Evolutionary conservation across 1,140 invertebrate genomes (phyloP).

Genomic region (Drosophila orosa): DNA sequence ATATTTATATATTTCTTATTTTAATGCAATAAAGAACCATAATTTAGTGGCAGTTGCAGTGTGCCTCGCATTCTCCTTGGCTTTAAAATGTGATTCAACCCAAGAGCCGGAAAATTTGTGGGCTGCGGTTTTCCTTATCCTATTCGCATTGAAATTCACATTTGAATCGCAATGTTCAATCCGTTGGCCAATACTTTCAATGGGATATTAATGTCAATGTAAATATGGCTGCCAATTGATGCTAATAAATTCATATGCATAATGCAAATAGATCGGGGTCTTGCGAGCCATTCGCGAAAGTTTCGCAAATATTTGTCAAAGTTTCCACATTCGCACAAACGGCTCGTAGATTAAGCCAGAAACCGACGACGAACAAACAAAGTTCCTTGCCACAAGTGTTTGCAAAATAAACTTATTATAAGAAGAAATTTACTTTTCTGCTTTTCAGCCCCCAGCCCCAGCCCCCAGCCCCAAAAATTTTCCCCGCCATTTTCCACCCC

Average conservation of each 20-base stretch:
- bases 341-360: constrained; percentile 79
- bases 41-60: not conserved
- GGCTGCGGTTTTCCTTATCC: constrained; percentile 42
- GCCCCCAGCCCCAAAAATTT: not conserved
- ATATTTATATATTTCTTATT: not conserved
- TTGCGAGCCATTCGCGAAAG: constrained; percentile 59
- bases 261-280: constrained; percentile 74
- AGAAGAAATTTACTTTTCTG: constrained; percentile 80
- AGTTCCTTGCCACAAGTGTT: constrained; percentile 83
- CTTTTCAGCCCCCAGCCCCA: constrained; percentile 6
- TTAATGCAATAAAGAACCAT: not conserved
- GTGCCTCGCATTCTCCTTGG: not conserved
- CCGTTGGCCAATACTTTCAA: constrained; percentile 37
- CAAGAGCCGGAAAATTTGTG: constrained; percentile 14
- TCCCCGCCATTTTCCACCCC: constrained; percentile 18
- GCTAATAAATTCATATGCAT: constrained; percentile 79
- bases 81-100: constrained; percentile 10
- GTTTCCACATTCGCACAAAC: constrained; percentile 82
- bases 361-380: constrained; percentile 77
- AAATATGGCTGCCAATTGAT: constrained; percentile 69
- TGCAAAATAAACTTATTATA: constrained; percentile 84
- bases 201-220: constrained; percentile 66
- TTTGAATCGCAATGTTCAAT: constrained; percentile 24
- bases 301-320: constrained; percentile 83
- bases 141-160: constrained; percentile 20